Evolutionary conservation across 2,888 invertebrate genomes (phyloP), one percentile per base, ranked within the genome.

Genomic region (Plusia festucae): DNA sequence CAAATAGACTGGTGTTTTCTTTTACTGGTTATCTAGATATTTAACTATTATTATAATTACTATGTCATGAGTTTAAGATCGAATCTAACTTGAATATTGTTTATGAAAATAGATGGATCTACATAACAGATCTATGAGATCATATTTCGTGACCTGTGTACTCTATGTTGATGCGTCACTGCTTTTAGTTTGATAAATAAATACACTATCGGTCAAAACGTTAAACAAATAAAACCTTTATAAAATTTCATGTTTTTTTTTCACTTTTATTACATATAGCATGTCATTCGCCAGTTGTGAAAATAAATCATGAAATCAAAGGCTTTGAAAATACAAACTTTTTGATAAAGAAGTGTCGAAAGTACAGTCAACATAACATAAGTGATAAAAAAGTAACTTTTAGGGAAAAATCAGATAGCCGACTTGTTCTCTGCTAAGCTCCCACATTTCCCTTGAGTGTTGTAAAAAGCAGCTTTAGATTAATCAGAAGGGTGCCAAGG

Each of bases 381-480:
- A 40, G 6, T 40, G 40, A 3, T n/a, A 40, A n/a, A 40, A 40
- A 40, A 40, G n/a, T 40, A 40, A 46, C 18, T 49, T 49, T 49
- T 49, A 20, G 18, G 46, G 46, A 20, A 20, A 49, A 49, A 7
- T 1, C 46, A 11, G 46, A 18, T 49, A 18, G 46, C 46, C 20
- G 11, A 20, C 46, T 49, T 20, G 11, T 49, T 11, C 46, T 20
- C 46, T n/a, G n/a, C n/a, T 18, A 54, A 30, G 58, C 58, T 49
- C 71, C 30, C 20, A 46, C 20, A 52, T 44, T 24, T 60, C 55
- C 46, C 55, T 65, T 49, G 60, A n/a, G 52, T 24, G 24, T n/a
- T 49, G 46, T 49, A 49, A 49, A 49, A 49, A 49, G 46, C 20
- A 18, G 18, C 9, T 20, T 9, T 18, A 24, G 53, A 55, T 71